Evolutionary conservation across 2,797 vertebrate genomes (phyloP).

Genomic region (Anguilla pacifica): DNA sequence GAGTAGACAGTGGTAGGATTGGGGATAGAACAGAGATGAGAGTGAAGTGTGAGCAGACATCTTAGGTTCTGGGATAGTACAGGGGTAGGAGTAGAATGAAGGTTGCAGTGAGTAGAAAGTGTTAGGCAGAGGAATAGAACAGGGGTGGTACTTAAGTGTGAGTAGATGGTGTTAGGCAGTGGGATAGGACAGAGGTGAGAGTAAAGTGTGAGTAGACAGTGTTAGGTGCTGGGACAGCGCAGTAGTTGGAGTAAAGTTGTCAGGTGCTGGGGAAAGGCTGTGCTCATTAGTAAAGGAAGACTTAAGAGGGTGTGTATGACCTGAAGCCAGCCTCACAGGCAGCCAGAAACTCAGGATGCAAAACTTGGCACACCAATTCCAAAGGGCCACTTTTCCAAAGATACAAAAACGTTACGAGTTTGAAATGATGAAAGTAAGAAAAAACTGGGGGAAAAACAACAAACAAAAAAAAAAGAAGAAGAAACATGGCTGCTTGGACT

Average conservation of each 20-base stretch:
- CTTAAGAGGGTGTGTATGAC: conserved; percentile 57
- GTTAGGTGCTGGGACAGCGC: background rate
- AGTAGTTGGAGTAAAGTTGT: background rate
- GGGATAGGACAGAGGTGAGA: background rate
- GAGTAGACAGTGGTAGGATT: conserved; percentile 1
- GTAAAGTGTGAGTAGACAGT: background rate
- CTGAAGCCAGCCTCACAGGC: conserved; percentile 47
- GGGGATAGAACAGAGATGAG: no score
- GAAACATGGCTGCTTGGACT: conserved; percentile 34
- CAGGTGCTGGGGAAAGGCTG: background rate
- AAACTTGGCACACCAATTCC: conserved; percentile 47
- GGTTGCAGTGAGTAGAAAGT: conserved; percentile 7
- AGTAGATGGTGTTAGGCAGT: no score
- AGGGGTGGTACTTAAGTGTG: no score
- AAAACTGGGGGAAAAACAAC: conserved; percentile 37
- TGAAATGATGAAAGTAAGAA: background rate
- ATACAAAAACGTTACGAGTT: conserved; percentile 61
- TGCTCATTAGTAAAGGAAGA: conserved; percentile 44
- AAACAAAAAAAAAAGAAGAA: conserved; percentile 32
- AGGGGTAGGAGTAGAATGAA: background rate
- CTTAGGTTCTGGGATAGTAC: no score
- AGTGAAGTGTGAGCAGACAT: no score
- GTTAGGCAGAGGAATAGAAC: background rate
- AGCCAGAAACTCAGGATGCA: conserved; percentile 35
- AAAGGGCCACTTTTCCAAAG: conserved; percentile 47